phyloP scores from a whole-genome alignment of 2,797 vertebrate species.

The Erethizon dorsatum region DNA sequence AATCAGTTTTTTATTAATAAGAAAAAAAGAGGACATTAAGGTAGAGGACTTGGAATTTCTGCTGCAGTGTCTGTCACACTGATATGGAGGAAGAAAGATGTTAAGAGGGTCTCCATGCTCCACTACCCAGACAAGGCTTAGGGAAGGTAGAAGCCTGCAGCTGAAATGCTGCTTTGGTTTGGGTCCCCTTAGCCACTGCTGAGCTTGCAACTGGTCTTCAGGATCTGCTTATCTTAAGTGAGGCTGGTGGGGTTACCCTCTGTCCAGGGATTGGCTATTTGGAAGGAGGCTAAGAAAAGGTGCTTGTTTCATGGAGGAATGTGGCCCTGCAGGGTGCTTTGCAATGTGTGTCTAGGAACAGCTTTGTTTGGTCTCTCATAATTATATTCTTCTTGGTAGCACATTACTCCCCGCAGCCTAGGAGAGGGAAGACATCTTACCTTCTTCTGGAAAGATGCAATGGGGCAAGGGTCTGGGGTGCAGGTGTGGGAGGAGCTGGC shows the following conservation, averaged over 20 bases:
- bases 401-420: background rate
- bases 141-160: background rate
- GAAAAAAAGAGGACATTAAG: background rate
- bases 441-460: background rate
- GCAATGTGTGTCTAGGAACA: background rate
- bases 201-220: background rate
- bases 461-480: background rate
- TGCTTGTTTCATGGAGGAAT: background rate
- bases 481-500: background rate
- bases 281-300: background rate
- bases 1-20: slow-evolving; percentile 34
- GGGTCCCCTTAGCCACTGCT: background rate
- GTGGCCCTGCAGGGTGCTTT: background rate
- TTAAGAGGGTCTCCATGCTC: background rate
- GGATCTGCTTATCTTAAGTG: background rate
- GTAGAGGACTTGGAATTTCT: background rate
- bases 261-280: background rate
- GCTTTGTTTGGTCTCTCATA: background rate
- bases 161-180: background rate
- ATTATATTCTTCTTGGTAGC: background rate
- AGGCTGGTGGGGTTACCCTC: background rate
- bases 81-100: background rate
- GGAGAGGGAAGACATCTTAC: slow-evolving; percentile 6
- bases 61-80: background rate
- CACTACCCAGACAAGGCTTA: background rate